These are phyloP conservation scores for Graptemys geographica DNA, from an alignment of 2,797 vertebrate species.

Conservation along the genomic window DNA sequence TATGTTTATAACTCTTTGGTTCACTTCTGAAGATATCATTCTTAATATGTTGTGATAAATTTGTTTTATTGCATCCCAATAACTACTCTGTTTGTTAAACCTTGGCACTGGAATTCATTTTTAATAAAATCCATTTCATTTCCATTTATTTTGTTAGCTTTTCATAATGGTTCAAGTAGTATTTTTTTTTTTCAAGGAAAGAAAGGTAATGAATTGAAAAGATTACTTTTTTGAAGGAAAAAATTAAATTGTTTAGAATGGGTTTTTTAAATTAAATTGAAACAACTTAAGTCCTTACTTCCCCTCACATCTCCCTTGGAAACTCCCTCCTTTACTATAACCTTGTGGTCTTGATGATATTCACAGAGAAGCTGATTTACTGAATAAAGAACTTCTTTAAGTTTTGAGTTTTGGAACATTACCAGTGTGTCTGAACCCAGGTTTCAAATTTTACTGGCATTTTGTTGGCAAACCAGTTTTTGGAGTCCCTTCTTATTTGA, in stretches of 20 bases:
- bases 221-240: not conserved
- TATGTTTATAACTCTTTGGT: not conserved
- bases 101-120: not conserved
- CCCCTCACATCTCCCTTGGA: conserved; percentile 70
- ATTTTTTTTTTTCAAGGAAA: conserved; percentile 60
- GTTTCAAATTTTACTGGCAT: conserved; percentile 82
- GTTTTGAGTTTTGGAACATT: conserved; percentile 78
- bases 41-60: conserved; percentile 32
- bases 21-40: not conserved
- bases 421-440: conserved; percentile 79
- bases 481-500: conserved; percentile 76
- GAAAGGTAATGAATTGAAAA: not conserved
- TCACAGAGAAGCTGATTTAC: conserved; percentile 81
- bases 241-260: conserved; percentile 11
- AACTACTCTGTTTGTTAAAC: not conserved
- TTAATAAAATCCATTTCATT: conserved; percentile 1
- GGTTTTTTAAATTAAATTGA: conserved; percentile 68
- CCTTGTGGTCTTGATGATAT: conserved; percentile 78
- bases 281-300: conserved; percentile 58
- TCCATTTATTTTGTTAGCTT: conserved; percentile 9
- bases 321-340: conserved; percentile 73
- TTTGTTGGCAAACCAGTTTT: conserved; percentile 79
- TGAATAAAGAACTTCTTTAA: conserved; percentile 83
- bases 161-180: not conserved
- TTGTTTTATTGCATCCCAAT: conserved; percentile 8